phyloP scores from a whole-genome alignment of 2,113 vertebrate genomes.

The Megalops atlanticus region DNA sequence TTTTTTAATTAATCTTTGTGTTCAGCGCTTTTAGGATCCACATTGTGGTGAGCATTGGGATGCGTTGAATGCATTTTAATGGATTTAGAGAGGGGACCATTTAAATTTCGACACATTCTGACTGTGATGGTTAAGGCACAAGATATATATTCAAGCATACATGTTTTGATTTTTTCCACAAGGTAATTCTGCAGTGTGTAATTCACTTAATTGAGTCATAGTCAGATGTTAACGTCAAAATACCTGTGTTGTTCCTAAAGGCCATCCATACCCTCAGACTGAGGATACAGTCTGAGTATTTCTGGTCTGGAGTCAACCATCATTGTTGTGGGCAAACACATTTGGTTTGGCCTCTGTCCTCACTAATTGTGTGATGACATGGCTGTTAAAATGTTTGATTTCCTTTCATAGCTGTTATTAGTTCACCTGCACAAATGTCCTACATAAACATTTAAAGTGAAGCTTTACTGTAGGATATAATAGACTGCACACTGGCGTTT shows the following conservation, averaged over 20 bases:
- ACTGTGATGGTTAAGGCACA: slow-evolving; percentile 50
- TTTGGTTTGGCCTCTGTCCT: slow-evolving; percentile 33
- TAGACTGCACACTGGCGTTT: neutral
- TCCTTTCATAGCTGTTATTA: neutral
- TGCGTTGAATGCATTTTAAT: slow-evolving; percentile 56
- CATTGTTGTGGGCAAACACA: slow-evolving; percentile 31
- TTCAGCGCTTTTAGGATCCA: slow-evolving; percentile 61
- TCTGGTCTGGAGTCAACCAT: slow-evolving; percentile 16
- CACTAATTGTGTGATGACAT: neutral
- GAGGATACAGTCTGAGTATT: neutral
- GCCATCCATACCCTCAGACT: neutral
- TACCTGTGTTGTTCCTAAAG: neutral
- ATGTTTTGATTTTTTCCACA: slow-evolving; percentile 29
- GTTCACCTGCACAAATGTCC: neutral
- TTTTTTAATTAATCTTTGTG: slow-evolving; percentile 75
- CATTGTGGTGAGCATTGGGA: slow-evolving; percentile 62
- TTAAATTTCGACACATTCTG: neutral
- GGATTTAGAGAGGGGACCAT: slow-evolving; percentile 49
- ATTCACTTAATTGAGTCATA: neutral
- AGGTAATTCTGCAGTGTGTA: neutral
- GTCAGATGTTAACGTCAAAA: neutral
- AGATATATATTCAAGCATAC: slow-evolving; percentile 50
- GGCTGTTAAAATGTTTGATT: no score
- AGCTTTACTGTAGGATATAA: neutral
- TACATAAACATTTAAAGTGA: neutral